Conservation (phyloP, 1,140 invertebrate genomes). For the Drosophila albomicans region DNA sequence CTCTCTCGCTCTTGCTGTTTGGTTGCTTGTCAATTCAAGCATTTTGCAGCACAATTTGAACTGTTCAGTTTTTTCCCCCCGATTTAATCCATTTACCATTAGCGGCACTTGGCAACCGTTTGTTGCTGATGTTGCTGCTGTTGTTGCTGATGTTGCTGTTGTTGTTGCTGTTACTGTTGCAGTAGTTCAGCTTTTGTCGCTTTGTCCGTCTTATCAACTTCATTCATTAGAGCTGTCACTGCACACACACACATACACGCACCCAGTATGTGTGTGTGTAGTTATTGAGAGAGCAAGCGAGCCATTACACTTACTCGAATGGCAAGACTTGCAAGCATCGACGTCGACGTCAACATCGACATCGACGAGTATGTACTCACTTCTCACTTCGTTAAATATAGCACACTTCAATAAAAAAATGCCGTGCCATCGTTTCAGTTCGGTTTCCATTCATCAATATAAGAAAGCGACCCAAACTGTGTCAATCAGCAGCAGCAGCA, state of each 20-base stretch:
- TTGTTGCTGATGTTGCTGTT: slow-evolving; percentile 7
- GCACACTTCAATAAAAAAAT: slow-evolving; percentile 77
- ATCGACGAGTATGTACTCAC: slow-evolving; percentile 3
- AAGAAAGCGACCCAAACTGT: slow-evolving; percentile 56
- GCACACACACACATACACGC: background rate
- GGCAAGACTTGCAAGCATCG: slow-evolving; percentile 65
- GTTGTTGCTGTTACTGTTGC: slow-evolving; percentile 1
- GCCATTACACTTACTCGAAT: slow-evolving; percentile 59
- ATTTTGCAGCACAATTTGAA: slow-evolving; percentile 9
- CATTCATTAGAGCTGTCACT: slow-evolving; percentile 74
- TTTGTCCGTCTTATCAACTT: slow-evolving; percentile 67
- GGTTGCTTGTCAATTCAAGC: too few species aligned
- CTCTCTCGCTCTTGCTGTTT: too few species aligned
- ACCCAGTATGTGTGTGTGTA: slow-evolving; percentile 1
- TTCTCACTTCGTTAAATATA: slow-evolving; percentile 69
- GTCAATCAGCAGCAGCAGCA: slow-evolving; percentile 45
- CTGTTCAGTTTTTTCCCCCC: background rate
- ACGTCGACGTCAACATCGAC: background rate
- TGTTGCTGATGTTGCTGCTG: slow-evolving; percentile 1
- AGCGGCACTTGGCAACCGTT: slow-evolving; percentile 28
- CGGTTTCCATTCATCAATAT: slow-evolving; percentile 68
- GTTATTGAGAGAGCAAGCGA: slow-evolving; percentile 38
- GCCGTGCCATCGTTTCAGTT: slow-evolving; percentile 58
- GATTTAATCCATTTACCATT: slow-evolving; percentile 38
- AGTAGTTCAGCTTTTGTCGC: slow-evolving; percentile 25